Base-by-base conservation (phyloP, 2,888 invertebrate species). In the Drosophila birchii region DNA sequence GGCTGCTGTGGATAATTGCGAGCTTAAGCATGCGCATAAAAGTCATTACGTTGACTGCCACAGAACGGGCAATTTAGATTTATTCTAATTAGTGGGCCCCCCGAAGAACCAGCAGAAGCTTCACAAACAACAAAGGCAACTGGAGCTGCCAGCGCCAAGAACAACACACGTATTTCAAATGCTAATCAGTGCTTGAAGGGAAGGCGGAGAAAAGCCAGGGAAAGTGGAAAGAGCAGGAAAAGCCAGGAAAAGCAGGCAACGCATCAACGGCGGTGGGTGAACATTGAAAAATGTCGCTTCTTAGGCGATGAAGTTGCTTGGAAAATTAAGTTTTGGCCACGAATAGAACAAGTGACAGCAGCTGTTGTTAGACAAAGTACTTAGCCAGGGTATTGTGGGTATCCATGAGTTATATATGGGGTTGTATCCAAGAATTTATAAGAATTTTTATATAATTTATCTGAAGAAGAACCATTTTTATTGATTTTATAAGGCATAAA, bases 21-120 rank as follows among this genome's bases (percentile, higher is more conserved):
- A 79, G 79, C 87, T 85, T 88, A 84, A 79, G 86, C 84, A 80
- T 83, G 84, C 84, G 83, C 86, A 84, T 88, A 84, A 84, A 84
- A 88, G 84, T 78, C 84, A 84, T 84, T 84, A 88, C 86, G 77
- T 67, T 75, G 86, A 84, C 81, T 86, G 81, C 84, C 84, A 64
- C 84, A 88, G 86, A 84, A 84, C 84, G 88, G 76, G 84, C 84
- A 86, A 84, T 84, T 88, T 83, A 84, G 86, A 84, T 84, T 84
- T 84, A 84, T 84, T 88, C 81, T 84, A 84, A 84, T 84, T 88
- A 84, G 86, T 79, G 74, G 70, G 44, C n/a, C 58, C 49, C 51
- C 51, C 47, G 11, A 51, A 51, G 18, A 49, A 58, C 11, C 43
- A 23, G 4, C 44, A 44, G 14, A 23, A 41, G 38, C 53, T 23